Percentiles rank a stretch among this genome's conserved stretches.
Evolutionary conservation across 2,888 invertebrate species (phyloP).

Genomic region (Deladenus siricidicola): DNA sequence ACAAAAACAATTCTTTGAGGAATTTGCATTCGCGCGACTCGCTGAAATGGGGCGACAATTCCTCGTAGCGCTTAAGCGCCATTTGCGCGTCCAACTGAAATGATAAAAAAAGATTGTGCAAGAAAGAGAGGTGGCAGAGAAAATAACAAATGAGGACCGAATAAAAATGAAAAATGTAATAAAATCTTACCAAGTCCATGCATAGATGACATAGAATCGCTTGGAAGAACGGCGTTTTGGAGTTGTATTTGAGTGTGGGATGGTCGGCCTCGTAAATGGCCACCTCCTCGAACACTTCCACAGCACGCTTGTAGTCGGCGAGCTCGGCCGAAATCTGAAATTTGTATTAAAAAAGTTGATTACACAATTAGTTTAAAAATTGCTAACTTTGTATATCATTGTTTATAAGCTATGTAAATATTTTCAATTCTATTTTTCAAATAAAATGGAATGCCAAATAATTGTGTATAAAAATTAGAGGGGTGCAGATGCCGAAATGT

Average conservation of each 20-base stretch:
- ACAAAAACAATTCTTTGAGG: conserved; percentile 64
- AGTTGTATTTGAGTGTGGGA: conserved; percentile 89
- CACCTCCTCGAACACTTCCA: conserved; percentile 64
- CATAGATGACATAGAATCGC: conserved; percentile 83
- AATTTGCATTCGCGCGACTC: conserved; percentile 92
- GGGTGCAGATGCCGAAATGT: too few relatives aligned
- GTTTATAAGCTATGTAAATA: too few relatives aligned
- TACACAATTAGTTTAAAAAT: too few relatives aligned
- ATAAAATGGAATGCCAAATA: too few relatives aligned
- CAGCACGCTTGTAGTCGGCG: conserved; percentile 92
- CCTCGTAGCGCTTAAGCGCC: conserved; percentile 83
- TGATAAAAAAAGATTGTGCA: background rate
- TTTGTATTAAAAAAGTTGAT: too few relatives aligned
- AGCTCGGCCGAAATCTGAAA: conserved; percentile 76
- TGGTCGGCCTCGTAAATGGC: conserved; percentile 71
- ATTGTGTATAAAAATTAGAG: too few relatives aligned
- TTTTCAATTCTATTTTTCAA: too few relatives aligned
- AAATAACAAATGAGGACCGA: background rate
- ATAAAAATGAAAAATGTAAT: background rate
- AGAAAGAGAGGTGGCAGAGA: background rate
- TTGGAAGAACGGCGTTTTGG: conserved; percentile 95
- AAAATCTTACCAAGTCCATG: conserved; percentile 74
- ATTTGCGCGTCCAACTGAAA: conserved; percentile 58
- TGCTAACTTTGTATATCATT: too few relatives aligned
- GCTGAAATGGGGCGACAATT: conserved; percentile 83